Conservation (phyloP, 2,888 invertebrate genomes). For the Cerceris ruficornis region DNA sequence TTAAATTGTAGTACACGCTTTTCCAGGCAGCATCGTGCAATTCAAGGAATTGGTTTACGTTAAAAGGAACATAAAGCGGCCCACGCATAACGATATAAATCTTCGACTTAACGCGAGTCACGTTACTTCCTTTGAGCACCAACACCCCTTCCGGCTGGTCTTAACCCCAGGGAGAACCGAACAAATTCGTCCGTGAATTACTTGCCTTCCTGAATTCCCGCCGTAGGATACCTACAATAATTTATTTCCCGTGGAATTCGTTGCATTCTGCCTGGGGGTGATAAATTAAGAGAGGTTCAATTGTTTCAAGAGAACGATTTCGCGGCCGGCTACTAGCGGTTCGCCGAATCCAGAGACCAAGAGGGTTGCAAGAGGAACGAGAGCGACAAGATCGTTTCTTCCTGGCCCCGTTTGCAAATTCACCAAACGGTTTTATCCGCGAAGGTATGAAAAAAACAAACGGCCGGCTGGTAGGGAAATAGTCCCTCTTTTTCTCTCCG, state of each 20-base stretch:
- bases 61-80: neutral
- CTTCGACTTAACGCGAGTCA: constrained; percentile 31
- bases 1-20: neutral
- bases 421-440: constrained; percentile 44
- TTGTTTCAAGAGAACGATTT: constrained; percentile 71
- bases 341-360: constrained; percentile 36
- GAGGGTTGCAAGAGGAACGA: constrained; percentile 5
- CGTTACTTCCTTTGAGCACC: constrained; percentile 47
- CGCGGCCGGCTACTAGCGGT: constrained; percentile 49
- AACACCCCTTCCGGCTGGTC: neutral
- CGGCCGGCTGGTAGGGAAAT: neutral
- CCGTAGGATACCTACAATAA: constrained; percentile 57
- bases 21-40: neutral
- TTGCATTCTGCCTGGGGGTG: constrained; percentile 69
- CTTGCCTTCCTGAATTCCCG: constrained; percentile 62
- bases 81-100: constrained; percentile 28
- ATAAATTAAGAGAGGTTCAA: constrained; percentile 75
- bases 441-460: neutral
- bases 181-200: constrained; percentile 65
- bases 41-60: neutral
- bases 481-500: neutral
- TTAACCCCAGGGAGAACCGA: constrained; percentile 25
- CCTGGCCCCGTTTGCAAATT: constrained; percentile 49
- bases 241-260: constrained; percentile 73
- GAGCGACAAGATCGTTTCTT: constrained; percentile 46